Base-by-base conservation (phyloP, 2,888 invertebrate species). In the Dermolepida albohirtum region DNA sequence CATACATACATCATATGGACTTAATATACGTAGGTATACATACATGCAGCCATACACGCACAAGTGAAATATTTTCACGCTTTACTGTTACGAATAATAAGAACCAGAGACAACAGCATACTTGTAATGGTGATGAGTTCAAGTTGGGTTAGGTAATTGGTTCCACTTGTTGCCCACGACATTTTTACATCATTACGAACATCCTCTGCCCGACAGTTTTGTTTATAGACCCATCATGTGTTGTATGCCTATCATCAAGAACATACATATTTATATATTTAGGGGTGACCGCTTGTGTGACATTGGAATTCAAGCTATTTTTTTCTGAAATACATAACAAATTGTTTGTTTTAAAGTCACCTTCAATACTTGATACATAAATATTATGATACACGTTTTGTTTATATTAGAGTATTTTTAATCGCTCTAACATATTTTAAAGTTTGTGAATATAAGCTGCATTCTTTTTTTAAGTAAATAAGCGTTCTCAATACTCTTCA, bases 81-180 rank as follows among this genome's bases (percentile, higher is more conserved):
- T 57, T 57, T 49, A 27, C 17, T 57, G 51, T 66, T 57, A 57
- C 50, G 59, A 57, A 66, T 66, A 59, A 66, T 66, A 55, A 66
- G 47, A 27, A 52, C 47, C 59, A 59, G 44, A 29, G 59, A 62
- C 34, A 62, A 62, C 59, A 59, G 43, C 44, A 44, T 54, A 14
- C 11, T 54, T 16, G 54, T 47, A 62, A 62, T 47, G 16, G 64
- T 39, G 55, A 44, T 68, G 50, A 64, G 43, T 54, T 66, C 62
- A 63, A 57, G 67, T 70, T 64, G 68, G 57, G 71, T 67, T 63
- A 62, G 69, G 71, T 77, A 78, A 78, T 78, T 77, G 77, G 76
- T 77, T 78, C 77, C 78, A 77, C 78, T 79, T 78, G 76, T 73
- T 77, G 76, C 72, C 72, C 73, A 74, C 75, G 75, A 77, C 77